Evolutionary conservation across 2,888 invertebrate species (phyloP).

Genomic region (Branchellion lobata): DNA sequence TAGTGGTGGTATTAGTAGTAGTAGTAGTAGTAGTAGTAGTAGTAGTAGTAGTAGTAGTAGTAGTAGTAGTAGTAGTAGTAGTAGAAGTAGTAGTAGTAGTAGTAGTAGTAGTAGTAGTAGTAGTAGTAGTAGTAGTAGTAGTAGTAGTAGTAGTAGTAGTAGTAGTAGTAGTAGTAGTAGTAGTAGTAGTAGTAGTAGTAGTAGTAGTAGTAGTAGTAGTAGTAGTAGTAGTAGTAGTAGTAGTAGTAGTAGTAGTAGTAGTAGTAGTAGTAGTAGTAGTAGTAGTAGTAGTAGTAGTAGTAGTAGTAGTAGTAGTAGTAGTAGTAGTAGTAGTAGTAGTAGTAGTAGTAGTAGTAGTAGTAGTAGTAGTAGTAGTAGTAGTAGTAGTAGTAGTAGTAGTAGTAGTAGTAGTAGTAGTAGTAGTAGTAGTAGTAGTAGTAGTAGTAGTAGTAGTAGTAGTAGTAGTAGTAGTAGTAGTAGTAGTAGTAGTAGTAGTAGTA

Average conservation of each 20-base stretch:
- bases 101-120: conserved; percentile 1
- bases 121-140: conserved; percentile 21
- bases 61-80: neutral
- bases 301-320: conserved; percentile 54
- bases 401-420: conserved; percentile 27
- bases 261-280: conserved; percentile 70
- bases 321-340: conserved; percentile 17
- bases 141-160: conserved; percentile 21
- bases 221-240: conserved; percentile 62
- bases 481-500: conserved; percentile 29
- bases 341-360: conserved; percentile 12
- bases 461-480: conserved; percentile 29
- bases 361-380: conserved; percentile 7
- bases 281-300: conserved; percentile 71
- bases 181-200: conserved; percentile 21
- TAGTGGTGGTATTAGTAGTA: neutral
- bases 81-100: neutral
- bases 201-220: conserved; percentile 83
- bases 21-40: neutral
- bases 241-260: conserved; percentile 18
- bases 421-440: conserved; percentile 27
- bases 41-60: neutral
- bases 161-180: conserved; percentile 22
- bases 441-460: conserved; percentile 29
- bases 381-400: conserved; percentile 29